Evolutionary conservation across 2,113 vertebrate species (phyloP), one percentile per base, ranked within the genome.

Genomic region (Galemys pyrenaicus): DNA sequence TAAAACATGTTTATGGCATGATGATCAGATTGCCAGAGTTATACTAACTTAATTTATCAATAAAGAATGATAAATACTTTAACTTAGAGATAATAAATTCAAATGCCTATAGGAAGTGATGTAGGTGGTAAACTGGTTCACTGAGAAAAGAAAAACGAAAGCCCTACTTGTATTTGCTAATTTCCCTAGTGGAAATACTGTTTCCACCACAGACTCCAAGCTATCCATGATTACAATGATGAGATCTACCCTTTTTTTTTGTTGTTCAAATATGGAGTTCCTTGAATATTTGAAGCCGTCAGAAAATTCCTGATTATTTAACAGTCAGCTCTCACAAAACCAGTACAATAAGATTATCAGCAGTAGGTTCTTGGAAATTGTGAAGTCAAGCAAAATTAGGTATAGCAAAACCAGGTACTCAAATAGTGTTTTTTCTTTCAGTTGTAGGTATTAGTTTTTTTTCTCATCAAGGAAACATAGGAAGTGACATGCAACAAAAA

Each of bases 61-160:
- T 86, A 85, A 94, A 87, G 17, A 94, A 91, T 30, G 87, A 80
- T 81, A 90, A 83, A 30, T 91, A 94, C 49, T 73, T 89, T 87
- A 95, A 30, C 16, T 81, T 81, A 62, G 10, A 93, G 44, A 81
- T 46, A 64, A 91, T 74, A 88, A 87, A 73, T 64, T 77, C 60
- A 96, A 84, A 92, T 35, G 87, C 35, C 41, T 58, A 82, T 0
- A 70, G 19, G 4, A 46, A 79, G 15, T 56, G 28, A 17, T 37
- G 41, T 54, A 17, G 3, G 16, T 60, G 68, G 67, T 46, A 82
- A 88, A 58, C 30, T 49, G 28, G 30, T 9, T 73, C 30, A 60
- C 56, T 68, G 11, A 49, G 11, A 6, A 3, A n/a, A 24, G 60
- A 79, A 62, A 67, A 74, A 11, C 32, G 26, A 35, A 35, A 65